phyloP scores from a whole-genome alignment of 37 sponge, comb jelly and placozoan genomes.

The Amphimedon queenslandica region DNA sequence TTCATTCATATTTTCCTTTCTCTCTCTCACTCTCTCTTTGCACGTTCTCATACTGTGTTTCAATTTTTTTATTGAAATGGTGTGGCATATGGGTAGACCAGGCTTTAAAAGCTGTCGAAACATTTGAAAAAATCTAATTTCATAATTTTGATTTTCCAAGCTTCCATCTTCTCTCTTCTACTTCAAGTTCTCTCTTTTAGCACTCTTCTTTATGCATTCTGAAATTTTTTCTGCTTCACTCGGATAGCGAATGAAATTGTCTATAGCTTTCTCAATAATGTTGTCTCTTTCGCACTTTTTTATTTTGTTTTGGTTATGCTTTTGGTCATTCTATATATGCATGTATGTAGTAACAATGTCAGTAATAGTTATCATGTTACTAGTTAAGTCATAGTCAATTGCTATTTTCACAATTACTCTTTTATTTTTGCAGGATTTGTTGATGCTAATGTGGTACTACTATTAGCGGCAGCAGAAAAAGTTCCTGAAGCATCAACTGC shows the following conservation, averaged over 20 bases:
- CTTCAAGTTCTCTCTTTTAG: neutral
- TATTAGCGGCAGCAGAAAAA: neutral
- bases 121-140: too few relatives aligned
- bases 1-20: too few relatives aligned
- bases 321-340: too few relatives aligned
- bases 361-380: too few relatives aligned
- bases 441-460: neutral
- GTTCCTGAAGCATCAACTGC: neutral
- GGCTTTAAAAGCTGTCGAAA: too few relatives aligned
- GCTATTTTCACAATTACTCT: too few relatives aligned
- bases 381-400: too few relatives aligned
- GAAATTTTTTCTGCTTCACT: neutral
- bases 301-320: too few relatives aligned
- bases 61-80: too few relatives aligned
- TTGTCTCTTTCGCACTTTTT: neutral
- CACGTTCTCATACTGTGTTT: too few relatives aligned
- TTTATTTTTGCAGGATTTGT: neutral
- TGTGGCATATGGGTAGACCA: neutral
- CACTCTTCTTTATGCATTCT: neutral
- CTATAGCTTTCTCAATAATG: neutral
- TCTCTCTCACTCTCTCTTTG: too few relatives aligned
- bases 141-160: neutral
- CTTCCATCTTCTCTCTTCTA: neutral
- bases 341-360: too few relatives aligned
- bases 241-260: neutral